Base-by-base conservation (phyloP, 1,140 invertebrate genomes). In the Tetramorium alpestre region DNA sequence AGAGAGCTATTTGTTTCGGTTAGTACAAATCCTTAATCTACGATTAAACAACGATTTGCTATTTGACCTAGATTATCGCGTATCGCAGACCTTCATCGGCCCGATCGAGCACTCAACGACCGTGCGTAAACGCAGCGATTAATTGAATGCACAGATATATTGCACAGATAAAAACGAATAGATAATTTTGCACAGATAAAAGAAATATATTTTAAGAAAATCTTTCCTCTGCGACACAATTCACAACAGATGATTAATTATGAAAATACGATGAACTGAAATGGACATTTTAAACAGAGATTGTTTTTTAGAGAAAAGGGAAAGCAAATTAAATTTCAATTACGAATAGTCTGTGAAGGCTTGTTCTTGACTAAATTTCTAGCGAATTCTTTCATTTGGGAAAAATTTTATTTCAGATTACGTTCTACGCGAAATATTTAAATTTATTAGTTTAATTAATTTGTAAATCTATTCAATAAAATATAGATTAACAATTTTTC, bases 31-130 rank as follows among this genome's bases (percentile, higher is more conserved):
- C 78, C 85, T 91, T 86, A 86, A 92, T 92, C 86, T 87, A 85
- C 86, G 87, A 92, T 92, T 92, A 92, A 92, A 91, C 88, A 91
- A 86, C 90, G 78, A 92, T 92, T 92, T 91, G 77, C 89, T 92
- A 87, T 92, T 92, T 92, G 86, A 76, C 69, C 85, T 88, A 92
- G 92, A 92, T 92, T 92, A 91, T 65, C 51, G 56, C 73, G 65
- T 91, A 88, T 90, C 89, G 54, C 58, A 60, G 18, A 8, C 16
- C 47, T 72, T 77, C 58, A 90, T 91, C 87, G 70, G 85, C 87
- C 64, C 60, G 62, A 72, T 54, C 33, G 49, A 76, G 18, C 60
- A 38, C 49, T 58, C 60, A 25, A 67, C 47, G 7, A 64, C 5
- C 4, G 38, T 44, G 56, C 41, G 75, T 22, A 54, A 54, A 78